Conservation (phyloP, 2,797 vertebrate genomes). For the Lepilemur ruficaudatus region DNA sequence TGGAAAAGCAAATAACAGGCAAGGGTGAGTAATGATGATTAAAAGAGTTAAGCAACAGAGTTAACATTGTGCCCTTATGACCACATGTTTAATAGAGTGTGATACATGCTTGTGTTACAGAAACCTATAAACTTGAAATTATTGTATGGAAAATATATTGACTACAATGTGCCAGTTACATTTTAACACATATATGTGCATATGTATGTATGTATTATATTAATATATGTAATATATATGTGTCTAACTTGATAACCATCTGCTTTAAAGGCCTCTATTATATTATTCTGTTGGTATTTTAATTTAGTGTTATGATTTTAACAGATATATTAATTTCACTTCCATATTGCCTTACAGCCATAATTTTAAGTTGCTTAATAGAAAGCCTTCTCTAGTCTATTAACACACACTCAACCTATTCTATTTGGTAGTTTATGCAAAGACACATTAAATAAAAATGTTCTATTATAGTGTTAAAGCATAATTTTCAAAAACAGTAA, state of each 20-base stretch:
- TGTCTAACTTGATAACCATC: background rate
- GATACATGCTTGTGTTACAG: conserved; percentile 51
- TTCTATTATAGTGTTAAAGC: background rate
- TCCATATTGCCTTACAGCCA: background rate
- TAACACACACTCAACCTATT: background rate
- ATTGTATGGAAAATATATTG: conserved; percentile 32
- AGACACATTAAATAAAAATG: background rate
- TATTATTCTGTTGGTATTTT: conserved; percentile 40
- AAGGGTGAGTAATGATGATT: conserved; percentile 78
- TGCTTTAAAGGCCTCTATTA: conserved; percentile 23
- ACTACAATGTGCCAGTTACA: background rate
- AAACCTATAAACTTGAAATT: conserved; percentile 46
- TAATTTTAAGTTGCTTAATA: background rate
- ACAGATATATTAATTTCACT: conserved; percentile 32
- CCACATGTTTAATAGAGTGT: conserved; percentile 41
- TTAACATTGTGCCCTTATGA: conserved; percentile 63
- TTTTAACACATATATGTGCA: background rate
- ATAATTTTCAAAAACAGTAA: conserved; percentile 16
- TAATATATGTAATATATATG: background rate
- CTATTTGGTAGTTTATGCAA: background rate
- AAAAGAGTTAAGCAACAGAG: conserved; percentile 71
- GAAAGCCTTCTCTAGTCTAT: conserved; percentile 1
- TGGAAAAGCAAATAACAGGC: conserved; percentile 73
- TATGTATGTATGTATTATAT: background rate
- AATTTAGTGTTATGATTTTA: conserved; percentile 49